Percentiles rank a stretch among this genome's conserved stretches.
Conservation (phyloP, 2,888 invertebrate genomes). For the Rutpela maculata region DNA sequence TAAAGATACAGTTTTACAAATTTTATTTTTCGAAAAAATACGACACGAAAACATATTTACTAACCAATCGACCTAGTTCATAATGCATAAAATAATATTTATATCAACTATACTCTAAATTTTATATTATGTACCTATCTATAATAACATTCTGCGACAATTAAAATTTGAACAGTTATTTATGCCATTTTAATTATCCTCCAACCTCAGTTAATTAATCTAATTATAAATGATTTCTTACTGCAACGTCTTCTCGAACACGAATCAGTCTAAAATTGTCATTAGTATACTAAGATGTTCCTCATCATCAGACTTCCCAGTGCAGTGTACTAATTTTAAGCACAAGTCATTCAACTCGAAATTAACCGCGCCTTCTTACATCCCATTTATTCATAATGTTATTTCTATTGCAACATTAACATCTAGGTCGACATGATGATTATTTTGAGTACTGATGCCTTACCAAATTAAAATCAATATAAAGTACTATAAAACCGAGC, state of each 20-base stretch:
- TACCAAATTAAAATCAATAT: neutral
- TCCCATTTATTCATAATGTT: constrained; percentile 14
- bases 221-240: neutral
- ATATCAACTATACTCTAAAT: neutral
- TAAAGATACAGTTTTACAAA: too few species aligned
- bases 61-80: neutral
- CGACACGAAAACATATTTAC: neutral
- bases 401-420: neutral
- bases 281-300: neutral
- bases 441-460: neutral
- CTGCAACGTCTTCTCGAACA: neutral
- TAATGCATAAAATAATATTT: neutral
- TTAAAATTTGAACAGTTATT: neutral
- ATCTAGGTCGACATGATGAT: neutral
- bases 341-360: constrained; percentile 23
- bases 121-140: neutral
- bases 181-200: neutral
- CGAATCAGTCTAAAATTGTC: neutral
- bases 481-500: neutral
- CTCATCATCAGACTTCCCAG: neutral
- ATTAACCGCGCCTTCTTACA: constrained; percentile 5
- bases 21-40: neutral
- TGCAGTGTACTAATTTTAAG: constrained; percentile 12
- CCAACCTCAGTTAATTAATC: neutral
- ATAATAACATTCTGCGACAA: neutral